Conservation (phyloP, 35 echinoderm and acorn worm species). For the Hemicentrotus pulcherrimus region DNA sequence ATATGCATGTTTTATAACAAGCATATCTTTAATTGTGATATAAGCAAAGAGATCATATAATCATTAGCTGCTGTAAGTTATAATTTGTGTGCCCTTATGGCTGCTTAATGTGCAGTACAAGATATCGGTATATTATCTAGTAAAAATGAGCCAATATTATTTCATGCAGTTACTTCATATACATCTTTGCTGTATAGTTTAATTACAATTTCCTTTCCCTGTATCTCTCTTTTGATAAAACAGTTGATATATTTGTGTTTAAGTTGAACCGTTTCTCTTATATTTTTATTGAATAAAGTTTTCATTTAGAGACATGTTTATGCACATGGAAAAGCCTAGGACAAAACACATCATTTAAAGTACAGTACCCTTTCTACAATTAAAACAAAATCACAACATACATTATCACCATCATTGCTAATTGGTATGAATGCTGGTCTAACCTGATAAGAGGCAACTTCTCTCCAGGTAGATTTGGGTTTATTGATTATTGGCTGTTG, state of each 20-base stretch:
- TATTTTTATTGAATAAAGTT: neutral
- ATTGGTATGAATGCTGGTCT: neutral
- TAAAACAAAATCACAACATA: too few relatives aligned
- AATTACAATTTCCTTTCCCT: neutral
- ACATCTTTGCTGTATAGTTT: neutral
- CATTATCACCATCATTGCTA: too few relatives aligned
- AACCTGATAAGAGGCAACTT: neutral
- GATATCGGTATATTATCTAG: neutral
- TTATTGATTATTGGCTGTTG: neutral
- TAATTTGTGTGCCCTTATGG: neutral
- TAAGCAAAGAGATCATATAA: neutral
- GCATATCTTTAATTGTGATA: constrained; percentile 30
- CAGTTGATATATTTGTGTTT: neutral
- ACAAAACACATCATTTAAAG: too few relatives aligned
- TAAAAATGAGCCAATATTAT: neutral
- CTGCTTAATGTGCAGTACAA: neutral
- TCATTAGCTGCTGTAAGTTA: neutral
- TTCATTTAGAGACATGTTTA: too few relatives aligned
- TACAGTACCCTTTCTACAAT: too few relatives aligned
- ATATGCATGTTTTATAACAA: neutral
- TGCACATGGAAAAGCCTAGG: too few relatives aligned
- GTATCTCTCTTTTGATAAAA: neutral
- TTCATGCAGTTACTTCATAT: neutral
- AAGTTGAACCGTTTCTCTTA: neutral
- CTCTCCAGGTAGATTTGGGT: neutral